Conservation (phyloP, 1,140 invertebrate species). For the Homarus americanus region DNA sequence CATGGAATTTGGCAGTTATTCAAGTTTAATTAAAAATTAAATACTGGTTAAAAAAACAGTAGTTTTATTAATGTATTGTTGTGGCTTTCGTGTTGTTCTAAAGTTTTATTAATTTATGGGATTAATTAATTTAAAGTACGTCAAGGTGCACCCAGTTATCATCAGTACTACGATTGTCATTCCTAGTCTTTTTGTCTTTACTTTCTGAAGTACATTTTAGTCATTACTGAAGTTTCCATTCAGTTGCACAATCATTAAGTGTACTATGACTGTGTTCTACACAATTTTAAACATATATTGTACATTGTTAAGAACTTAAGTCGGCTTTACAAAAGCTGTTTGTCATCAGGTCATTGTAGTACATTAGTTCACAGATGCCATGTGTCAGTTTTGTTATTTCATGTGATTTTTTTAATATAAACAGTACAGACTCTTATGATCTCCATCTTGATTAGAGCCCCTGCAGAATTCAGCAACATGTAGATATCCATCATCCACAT, state of each 20-base stretch:
- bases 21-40: background rate
- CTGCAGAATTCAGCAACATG: background rate
- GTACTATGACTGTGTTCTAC: background rate
- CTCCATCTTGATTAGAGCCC: background rate
- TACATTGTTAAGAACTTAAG: background rate
- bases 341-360: background rate
- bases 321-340: background rate
- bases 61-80: background rate
- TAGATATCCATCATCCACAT: background rate
- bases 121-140: background rate
- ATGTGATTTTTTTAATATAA: background rate
- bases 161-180: background rate
- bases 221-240: background rate
- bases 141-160: background rate
- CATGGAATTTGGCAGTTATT: background rate
- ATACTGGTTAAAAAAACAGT: background rate
- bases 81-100: background rate
- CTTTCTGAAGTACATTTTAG: background rate
- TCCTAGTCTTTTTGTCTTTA: background rate
- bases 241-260: background rate
- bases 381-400: background rate
- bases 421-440: background rate
- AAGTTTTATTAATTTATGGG: background rate
- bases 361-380: background rate
- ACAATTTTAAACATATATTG: background rate